phyloP scores from a whole-genome alignment of 2,797 vertebrate genomes.

The Malurus leucopterus region DNA sequence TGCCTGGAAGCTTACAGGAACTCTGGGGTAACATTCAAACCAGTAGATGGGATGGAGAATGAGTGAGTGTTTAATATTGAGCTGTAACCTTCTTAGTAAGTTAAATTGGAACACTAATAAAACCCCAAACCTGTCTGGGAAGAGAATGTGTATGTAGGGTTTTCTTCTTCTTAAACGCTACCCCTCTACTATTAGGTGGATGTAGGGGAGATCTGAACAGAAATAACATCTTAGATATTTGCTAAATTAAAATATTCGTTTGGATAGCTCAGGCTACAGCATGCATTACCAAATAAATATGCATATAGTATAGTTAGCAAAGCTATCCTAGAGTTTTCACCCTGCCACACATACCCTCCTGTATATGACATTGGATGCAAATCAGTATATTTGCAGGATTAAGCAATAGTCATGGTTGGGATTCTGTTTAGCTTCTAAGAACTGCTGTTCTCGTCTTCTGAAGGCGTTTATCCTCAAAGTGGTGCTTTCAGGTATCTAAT shows the following conservation, averaged over 20 bases:
- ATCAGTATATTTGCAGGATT: background rate
- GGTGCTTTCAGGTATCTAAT: background rate
- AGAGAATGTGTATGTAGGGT: background rate
- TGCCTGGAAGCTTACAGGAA: constrained; percentile 50
- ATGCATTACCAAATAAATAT: background rate
- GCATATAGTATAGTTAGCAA: background rate
- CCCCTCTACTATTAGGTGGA: background rate
- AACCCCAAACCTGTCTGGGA: background rate
- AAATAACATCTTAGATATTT: background rate
- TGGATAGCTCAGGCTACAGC: background rate
- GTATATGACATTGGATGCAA: background rate
- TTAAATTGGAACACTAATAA: background rate
- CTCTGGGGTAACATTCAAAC: constrained; percentile 12
- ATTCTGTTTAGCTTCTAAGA: background rate
- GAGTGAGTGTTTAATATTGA: background rate
- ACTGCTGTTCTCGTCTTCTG: background rate
- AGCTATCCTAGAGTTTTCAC: background rate
- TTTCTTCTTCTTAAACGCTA: background rate
- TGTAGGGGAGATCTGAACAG: background rate
- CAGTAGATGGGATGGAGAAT: background rate
- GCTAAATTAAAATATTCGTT: background rate
- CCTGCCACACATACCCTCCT: accelerated
- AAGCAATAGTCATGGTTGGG: background rate
- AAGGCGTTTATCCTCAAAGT: background rate
- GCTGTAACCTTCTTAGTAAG: background rate